A percentile compares a stretch with the other conserved stretches of the same genome.
These are phyloP conservation scores for Colletes gigas DNA, from an alignment of 1,140 invertebrate genomes.

Conservation along the genomic window DNA sequence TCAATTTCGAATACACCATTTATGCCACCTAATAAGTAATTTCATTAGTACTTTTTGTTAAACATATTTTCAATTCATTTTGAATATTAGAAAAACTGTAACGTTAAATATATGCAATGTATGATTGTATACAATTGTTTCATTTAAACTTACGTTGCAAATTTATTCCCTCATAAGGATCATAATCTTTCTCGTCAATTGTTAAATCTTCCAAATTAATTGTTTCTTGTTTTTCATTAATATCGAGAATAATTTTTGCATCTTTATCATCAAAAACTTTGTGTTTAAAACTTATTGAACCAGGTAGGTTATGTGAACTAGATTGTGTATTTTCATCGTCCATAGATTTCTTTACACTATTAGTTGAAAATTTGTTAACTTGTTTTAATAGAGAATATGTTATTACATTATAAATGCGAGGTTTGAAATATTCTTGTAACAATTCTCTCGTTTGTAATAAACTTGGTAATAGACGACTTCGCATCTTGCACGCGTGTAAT, in stretches of 20 bases:
- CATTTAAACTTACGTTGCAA: constrained; percentile 80
- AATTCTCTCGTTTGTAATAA: constrained; percentile 54
- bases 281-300: constrained; percentile 79
- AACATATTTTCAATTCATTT: neutral
- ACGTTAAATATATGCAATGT: neutral
- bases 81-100: neutral
- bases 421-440: constrained; percentile 47
- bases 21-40: constrained; percentile 85
- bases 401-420: constrained; percentile 38
- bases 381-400: constrained; percentile 37
- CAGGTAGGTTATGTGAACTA: constrained; percentile 59
- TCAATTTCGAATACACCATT: constrained; percentile 93
- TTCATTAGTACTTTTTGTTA: constrained; percentile 26
- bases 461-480: constrained; percentile 39
- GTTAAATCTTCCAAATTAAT: constrained; percentile 75
- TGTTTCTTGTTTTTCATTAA: constrained; percentile 83
- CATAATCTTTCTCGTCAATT: constrained; percentile 71
- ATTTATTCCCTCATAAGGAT: constrained; percentile 80
- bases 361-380: constrained; percentile 48
- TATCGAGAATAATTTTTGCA: constrained; percentile 84
- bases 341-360: constrained; percentile 10
- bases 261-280: constrained; percentile 85
- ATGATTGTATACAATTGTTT: neutral
- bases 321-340: constrained; percentile 14
- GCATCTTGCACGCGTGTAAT: constrained; percentile 46